Percentiles rank a stretch among this genome's conserved stretches.
These are phyloP conservation scores for Hydra vulgaris DNA, from an alignment of 30 jellyfish, hydroid and myxozoan species.

Conservation along the genomic window DNA sequence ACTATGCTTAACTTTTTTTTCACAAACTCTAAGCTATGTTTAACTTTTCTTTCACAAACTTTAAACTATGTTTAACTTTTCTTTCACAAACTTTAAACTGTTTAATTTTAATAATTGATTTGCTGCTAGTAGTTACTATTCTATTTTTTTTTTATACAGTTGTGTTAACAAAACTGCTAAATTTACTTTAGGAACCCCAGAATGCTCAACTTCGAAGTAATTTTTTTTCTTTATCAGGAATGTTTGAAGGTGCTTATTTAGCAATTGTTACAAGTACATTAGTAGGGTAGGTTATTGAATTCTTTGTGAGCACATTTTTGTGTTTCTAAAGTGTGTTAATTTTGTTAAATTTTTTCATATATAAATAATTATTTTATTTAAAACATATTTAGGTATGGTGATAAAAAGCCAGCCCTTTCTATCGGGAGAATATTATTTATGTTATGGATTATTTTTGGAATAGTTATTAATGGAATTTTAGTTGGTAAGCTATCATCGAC, in stretches of 20 bases:
- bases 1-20: too few species aligned
- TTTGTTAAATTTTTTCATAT: background rate
- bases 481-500: background rate
- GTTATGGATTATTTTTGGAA: background rate
- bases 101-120: too few species aligned
- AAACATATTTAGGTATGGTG: background rate
- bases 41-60: too few species aligned
- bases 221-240: background rate
- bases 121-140: too few species aligned
- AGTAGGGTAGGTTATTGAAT: background rate
- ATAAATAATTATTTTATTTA: too few species aligned
- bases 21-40: too few species aligned
- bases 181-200: background rate
- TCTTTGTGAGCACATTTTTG: too few species aligned
- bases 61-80: too few species aligned
- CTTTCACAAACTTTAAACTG: too few species aligned
- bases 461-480: background rate
- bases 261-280: background rate
- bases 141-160: background rate
- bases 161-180: background rate
- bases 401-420: background rate
- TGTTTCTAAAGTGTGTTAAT: too few species aligned
- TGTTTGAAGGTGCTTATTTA: background rate
- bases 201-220: background rate
- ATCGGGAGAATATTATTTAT: background rate